Base-by-base conservation (phyloP, 2,113 vertebrate genomes). In the Theristicus caerulescens region DNA sequence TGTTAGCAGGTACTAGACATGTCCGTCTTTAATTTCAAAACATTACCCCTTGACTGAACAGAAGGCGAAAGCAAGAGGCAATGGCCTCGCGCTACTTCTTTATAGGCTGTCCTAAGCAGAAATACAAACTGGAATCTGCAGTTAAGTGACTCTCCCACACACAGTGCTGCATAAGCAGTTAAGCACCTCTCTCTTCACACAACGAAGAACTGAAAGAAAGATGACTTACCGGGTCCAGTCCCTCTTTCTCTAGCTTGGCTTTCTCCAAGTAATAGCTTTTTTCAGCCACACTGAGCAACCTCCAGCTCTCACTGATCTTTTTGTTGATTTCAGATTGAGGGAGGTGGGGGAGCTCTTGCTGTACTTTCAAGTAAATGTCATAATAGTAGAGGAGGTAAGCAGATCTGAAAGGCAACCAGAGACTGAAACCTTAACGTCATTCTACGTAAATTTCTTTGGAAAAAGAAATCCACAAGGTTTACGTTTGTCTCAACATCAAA, bases 311-410 rank as follows among this genome's bases (percentile, higher is more conserved):
- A 21, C 99, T 99, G 95, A 99, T 99, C 87, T 99, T 99, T 97
- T 99, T 99, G 98, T 99, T 99, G 97, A 99, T 99, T 98, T 99
- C 99, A 36, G 99, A 99, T 61, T 99, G 99, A 34, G 99, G 99
- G 77, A 99, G 98, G 91, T 99, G 99, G 1, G 99, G 99, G 19
- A 99, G 98, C 93, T 99, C 99, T 83, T 99, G 99, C 91, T 99
- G 99, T 78, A 99, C 98, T 92, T 99, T 98, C 98, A 99, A 98
- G 95, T 99, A 99, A 93, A 99, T 99, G 69, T 99, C 99, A 7
- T 99, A 99, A 97, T 99, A 99, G 97, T 99, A 99, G 5, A 99
- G 98, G 59, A 99, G 98, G 88, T 99, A 99, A 74, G 99, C 99
- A 61, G 99, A 99, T 95, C 99, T 99, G 96, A 82, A 97, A 98